These are phyloP conservation scores for Psammodynastes pulverulentus DNA, from an alignment of 2,113 vertebrate genomes.

Conservation along the genomic window DNA sequence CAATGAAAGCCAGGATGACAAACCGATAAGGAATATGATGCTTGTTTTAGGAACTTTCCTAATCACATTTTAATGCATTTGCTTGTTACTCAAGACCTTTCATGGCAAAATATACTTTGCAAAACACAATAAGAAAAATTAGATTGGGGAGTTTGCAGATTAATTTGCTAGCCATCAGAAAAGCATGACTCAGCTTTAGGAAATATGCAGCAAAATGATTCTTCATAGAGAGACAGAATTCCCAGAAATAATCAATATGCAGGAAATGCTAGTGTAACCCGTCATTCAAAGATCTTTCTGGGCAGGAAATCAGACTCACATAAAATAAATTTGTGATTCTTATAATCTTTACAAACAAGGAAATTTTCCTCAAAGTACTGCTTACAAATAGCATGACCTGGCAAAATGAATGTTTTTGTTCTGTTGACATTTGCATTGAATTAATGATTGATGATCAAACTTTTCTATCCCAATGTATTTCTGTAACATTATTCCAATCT, in stretches of 20 bases:
- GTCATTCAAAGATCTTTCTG: constrained; percentile 17
- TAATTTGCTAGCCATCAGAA: constrained; percentile 63
- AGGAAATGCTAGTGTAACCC: constrained; percentile 67
- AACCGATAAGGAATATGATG: not conserved
- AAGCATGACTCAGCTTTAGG: constrained; percentile 71
- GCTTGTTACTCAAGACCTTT: constrained; percentile 53
- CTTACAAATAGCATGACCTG: constrained; percentile 9
- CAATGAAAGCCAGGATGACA: not conserved
- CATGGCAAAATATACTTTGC: constrained; percentile 53
- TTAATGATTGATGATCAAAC: not conserved
- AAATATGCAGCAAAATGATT: constrained; percentile 58
- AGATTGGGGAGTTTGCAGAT: constrained; percentile 54
- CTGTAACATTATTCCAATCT: not conserved
- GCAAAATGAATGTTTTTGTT: constrained; percentile 7
- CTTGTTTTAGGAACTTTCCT: not conserved
- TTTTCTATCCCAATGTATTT: not conserved
- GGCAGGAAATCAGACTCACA: constrained; percentile 55
- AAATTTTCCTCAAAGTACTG: constrained; percentile 24
- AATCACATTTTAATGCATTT: constrained; percentile 23
- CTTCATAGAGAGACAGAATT: constrained; percentile 68
- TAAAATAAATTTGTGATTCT: constrained; percentile 41
- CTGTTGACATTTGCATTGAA: not conserved
- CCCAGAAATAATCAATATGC: constrained; percentile 68
- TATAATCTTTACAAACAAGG: constrained; percentile 36
- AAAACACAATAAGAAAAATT: constrained; percentile 48